These are phyloP conservation scores for Tiliqua scincoides DNA, from an alignment of 2,113 vertebrate genomes.

Conservation along the genomic window DNA sequence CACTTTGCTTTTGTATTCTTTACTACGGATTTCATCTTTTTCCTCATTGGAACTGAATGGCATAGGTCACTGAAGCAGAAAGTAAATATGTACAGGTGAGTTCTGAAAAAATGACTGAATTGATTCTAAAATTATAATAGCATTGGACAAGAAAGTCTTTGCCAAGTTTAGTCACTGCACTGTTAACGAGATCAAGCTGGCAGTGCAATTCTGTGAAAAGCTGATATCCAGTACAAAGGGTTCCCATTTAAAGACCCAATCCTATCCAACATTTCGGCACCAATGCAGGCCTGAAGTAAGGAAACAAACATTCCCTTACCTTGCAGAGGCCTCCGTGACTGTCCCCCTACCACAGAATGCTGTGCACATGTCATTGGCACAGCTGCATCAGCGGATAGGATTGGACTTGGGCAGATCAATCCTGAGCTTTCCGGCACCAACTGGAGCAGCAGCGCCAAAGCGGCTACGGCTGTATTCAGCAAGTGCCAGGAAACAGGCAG, in stretches of 20 bases:
- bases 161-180: neutral
- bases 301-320: too few species aligned
- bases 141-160: neutral
- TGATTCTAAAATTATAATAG: neutral
- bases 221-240: neutral
- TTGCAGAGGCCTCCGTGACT: too few species aligned
- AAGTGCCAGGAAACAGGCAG: too few species aligned
- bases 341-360: too few species aligned
- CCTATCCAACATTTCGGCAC: too few species aligned
- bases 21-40: neutral
- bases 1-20: constrained; percentile 6
- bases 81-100: neutral
- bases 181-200: neutral
- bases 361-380: too few species aligned
- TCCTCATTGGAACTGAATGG: neutral
- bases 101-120: neutral
- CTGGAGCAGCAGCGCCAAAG: too few species aligned
- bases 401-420: too few species aligned
- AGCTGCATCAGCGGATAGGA: too few species aligned
- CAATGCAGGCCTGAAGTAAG: too few species aligned
- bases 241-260: neutral
- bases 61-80: neutral
- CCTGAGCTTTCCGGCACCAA: too few species aligned
- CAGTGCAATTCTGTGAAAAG: rapidly evolving
- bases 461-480: too few species aligned